phyloP scores from a whole-genome alignment of 2,888 invertebrate species.

The Strigamia maritima region DNA sequence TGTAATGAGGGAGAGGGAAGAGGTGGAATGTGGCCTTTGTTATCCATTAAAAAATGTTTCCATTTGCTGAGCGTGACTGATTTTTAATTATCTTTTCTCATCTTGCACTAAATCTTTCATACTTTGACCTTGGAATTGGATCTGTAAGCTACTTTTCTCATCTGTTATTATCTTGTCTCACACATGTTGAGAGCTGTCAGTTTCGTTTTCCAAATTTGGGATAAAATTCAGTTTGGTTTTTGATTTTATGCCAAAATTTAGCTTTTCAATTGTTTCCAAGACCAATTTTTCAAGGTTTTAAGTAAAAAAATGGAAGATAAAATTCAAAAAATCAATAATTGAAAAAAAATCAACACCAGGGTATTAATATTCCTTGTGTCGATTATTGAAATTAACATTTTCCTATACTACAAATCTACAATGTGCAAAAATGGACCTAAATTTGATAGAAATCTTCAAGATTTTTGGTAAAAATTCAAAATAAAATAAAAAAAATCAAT shows the following conservation, averaged over 20 bases:
- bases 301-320: no score
- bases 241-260: not conserved
- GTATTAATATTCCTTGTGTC: no score
- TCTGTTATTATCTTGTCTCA: not conserved
- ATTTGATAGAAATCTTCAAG: no score
- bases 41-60: not conserved
- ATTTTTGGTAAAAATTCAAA: not conserved
- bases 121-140: not conserved
- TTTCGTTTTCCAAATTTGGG: not conserved
- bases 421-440: no score
- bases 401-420: no score
- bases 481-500: not conserved
- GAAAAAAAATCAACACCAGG: no score
- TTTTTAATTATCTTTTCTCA: not conserved
- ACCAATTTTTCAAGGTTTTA: no score
- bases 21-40: not conserved
- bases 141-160: not conserved
- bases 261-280: no score
- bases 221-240: not conserved
- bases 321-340: no score
- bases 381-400: no score
- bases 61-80: not conserved
- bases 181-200: not conserved
- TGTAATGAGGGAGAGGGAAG: not conserved
- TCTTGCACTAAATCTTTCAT: not conserved